Evolutionary conservation across 2,113 vertebrate genomes (phyloP).

Genomic region (Danionella cerebrum): DNA sequence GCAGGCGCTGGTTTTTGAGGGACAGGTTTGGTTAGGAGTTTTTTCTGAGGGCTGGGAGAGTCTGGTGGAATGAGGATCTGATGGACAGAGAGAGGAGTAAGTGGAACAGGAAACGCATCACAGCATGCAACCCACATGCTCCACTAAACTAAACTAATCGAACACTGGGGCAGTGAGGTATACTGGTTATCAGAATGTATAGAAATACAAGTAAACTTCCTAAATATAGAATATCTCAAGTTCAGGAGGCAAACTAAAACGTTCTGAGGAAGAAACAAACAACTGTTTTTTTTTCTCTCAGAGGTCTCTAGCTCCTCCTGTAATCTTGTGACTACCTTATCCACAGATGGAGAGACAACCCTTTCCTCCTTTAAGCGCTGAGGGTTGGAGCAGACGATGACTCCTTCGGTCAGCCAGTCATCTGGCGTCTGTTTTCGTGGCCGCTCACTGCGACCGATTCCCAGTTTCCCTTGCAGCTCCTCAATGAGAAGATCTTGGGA

Average conservation of each 20-base stretch:
- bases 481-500: conserved; percentile 84
- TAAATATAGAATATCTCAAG: too few relatives aligned
- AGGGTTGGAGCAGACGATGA: conserved; percentile 76
- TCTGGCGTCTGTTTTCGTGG: conserved; percentile 62
- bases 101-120: neutral
- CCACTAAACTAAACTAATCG: too few relatives aligned
- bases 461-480: conserved; percentile 87
- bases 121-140: too few relatives aligned
- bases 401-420: conserved; percentile 84
- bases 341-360: conserved; percentile 59
- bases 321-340: conserved; percentile 60
- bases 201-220: too few relatives aligned
- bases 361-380: conserved; percentile 59
- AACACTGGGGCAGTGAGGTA: too few relatives aligned
- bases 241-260: too few relatives aligned
- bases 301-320: conserved; percentile 2
- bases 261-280: too few relatives aligned
- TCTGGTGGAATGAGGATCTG: conserved; percentile 71
- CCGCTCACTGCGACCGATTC: conserved; percentile 69
- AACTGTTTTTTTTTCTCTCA: too few relatives aligned
- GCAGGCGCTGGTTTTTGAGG: conserved; percentile 32
- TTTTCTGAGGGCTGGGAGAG: conserved; percentile 75
- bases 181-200: too few relatives aligned
- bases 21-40: conserved; percentile 69
- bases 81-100: neutral